Conservation (phyloP, 2,113 vertebrate species). For the Petrocephalus microphthalmus region DNA sequence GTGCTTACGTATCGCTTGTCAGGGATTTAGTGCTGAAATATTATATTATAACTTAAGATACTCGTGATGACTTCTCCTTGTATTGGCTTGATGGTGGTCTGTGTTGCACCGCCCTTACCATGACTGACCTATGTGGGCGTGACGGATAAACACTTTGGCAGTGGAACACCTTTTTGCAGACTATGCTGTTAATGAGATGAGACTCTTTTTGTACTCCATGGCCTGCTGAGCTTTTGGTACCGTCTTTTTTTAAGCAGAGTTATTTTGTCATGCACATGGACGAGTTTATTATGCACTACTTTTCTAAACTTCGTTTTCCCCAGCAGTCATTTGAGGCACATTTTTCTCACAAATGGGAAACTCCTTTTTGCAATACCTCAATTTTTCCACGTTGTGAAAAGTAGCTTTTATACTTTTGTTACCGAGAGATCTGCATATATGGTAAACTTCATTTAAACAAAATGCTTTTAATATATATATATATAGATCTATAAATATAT, state of each 20-base stretch:
- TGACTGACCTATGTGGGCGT: conserved; percentile 78
- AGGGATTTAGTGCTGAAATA: conserved; percentile 82
- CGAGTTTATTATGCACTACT: conserved; percentile 99
- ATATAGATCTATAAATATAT: conserved; percentile 62
- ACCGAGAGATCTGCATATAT: conserved; percentile 99
- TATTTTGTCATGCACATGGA: conserved; percentile 99
- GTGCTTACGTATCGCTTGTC: conserved; percentile 89
- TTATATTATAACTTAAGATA: conserved; percentile 72
- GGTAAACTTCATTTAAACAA: conserved; percentile 91
- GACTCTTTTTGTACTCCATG: conserved; percentile 99
- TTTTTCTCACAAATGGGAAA: conserved; percentile 98
- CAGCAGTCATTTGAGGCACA: conserved; percentile 99
- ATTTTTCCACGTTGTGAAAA: conserved; percentile 99
- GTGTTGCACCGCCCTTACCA: conserved; percentile 89
- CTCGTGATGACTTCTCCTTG: conserved; percentile 67
- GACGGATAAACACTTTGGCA: conserved; percentile 88
- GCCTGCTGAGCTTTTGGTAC: conserved; percentile 99
- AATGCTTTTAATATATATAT: conserved; percentile 91
- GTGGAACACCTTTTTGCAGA: conserved; percentile 87
- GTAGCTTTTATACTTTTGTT: conserved; percentile 99
- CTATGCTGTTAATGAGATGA: conserved; percentile 93
- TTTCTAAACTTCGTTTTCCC: conserved; percentile 99
- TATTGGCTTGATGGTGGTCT: conserved; percentile 91
- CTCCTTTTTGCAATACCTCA: conserved; percentile 99
- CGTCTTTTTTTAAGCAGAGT: conserved; percentile 99